Percentiles rank a stretch among this genome's conserved stretches.
phyloP scores from a whole-genome alignment of 2,797 vertebrate species.

The Silurus lanzhouensis region DNA sequence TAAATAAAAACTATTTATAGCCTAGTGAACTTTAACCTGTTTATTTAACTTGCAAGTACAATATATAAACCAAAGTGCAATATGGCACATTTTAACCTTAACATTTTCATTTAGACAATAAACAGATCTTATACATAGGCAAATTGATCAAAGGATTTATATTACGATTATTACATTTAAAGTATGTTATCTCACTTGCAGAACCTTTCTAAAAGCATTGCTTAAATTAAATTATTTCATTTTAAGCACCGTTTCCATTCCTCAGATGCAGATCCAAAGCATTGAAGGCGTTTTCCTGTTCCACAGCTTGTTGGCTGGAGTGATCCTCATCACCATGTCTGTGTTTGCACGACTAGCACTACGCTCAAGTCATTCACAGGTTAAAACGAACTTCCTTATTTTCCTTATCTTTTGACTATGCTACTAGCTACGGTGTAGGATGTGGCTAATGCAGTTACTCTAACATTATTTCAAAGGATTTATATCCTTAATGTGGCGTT shows the following conservation, averaged over 20 bases:
- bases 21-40: not conserved
- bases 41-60: not conserved
- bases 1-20: not conserved
- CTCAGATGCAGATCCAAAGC: constrained; percentile 24
- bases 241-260: not conserved
- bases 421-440: not conserved
- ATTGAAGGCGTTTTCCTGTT: constrained; percentile 49
- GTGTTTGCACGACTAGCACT: constrained; percentile 52
- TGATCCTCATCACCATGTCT: constrained; percentile 66
- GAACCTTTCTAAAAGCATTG: not conserved
- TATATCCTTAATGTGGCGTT: not conserved
- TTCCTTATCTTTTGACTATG: no score
- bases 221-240: not conserved
- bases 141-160: not conserved
- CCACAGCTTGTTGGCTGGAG: constrained; percentile 52
- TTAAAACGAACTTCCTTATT: not conserved
- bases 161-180: not conserved
- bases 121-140: not conserved
- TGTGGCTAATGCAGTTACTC: not conserved
- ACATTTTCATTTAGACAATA: not conserved
- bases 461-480: not conserved
- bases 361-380: constrained; percentile 35
- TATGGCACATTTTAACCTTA: not conserved
- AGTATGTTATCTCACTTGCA: not conserved
- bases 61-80: not conserved